Conservation (phyloP, 1,140 invertebrate genomes). For the Drosophila lacertosa region DNA sequence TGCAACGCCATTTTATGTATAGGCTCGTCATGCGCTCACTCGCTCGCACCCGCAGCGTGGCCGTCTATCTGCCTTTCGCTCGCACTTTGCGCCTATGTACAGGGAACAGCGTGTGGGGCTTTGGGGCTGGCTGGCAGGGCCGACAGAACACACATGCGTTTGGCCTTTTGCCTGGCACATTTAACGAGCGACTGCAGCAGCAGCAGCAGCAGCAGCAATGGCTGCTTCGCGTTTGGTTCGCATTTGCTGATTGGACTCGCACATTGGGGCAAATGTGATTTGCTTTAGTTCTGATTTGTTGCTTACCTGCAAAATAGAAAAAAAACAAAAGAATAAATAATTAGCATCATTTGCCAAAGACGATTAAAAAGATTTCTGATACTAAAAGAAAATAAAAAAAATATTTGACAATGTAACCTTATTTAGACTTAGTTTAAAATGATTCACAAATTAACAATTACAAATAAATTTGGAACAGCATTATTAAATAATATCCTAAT, state of each 20-base stretch:
- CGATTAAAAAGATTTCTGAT: too few species aligned
- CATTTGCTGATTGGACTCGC: slow-evolving; percentile 65
- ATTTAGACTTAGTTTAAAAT: too few species aligned
- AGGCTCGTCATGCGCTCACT: slow-evolving; percentile 58
- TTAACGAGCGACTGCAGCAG: slow-evolving; percentile 56
- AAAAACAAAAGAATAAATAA: background rate
- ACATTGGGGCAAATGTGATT: slow-evolving; percentile 41
- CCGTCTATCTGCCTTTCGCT: slow-evolving; percentile 15
- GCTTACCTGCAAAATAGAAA: slow-evolving; percentile 26
- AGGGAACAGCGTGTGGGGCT: slow-evolving; percentile 15
- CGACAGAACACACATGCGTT: slow-evolving; percentile 71
- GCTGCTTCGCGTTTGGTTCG: slow-evolving; percentile 58
- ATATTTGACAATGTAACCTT: too few species aligned
- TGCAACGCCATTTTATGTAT: slow-evolving; percentile 63
- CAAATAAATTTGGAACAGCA: too few species aligned
- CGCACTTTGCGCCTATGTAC: slow-evolving; percentile 33
- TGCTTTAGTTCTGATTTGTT: background rate
- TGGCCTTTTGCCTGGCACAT: slow-evolving; percentile 80
- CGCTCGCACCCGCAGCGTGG: slow-evolving; percentile 36
- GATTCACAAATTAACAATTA: too few species aligned
- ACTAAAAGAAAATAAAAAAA: too few species aligned
- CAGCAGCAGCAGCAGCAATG: slow-evolving; percentile 33
- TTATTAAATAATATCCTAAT: background rate
- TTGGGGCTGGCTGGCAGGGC: slow-evolving; percentile 31
- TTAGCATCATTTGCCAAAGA: too few species aligned